Conservation (phyloP, 2,113 vertebrate species). For the Notothenia coriiceps region DNA sequence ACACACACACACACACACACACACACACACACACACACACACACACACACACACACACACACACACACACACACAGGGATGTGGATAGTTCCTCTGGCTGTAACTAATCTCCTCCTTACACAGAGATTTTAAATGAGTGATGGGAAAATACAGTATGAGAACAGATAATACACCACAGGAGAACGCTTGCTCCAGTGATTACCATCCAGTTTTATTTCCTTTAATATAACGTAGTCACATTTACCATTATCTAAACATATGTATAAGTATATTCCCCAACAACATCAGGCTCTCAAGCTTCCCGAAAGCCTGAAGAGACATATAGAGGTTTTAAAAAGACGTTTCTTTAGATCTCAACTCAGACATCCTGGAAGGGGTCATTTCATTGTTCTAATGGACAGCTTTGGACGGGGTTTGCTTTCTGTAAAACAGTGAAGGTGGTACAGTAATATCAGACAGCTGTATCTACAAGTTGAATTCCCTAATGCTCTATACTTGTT, state of each 20-base stretch:
- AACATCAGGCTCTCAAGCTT: constrained; percentile 2
- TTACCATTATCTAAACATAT: background rate
- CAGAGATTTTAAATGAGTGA: background rate
- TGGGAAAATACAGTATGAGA: background rate
- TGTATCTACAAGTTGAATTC: constrained; percentile 47
- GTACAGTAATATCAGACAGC: constrained; percentile 29
- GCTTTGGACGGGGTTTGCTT: constrained; percentile 20
- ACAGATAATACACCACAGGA: background rate
- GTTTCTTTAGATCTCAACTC: background rate
- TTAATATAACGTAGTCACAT: background rate
- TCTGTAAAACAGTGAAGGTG: constrained; percentile 18
- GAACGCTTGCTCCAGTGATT: background rate
- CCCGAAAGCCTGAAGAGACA: background rate
- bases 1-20: too few relatives aligned
- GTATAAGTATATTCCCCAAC: background rate
- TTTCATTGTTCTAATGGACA: constrained; percentile 60
- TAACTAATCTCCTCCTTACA: background rate
- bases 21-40: too few relatives aligned
- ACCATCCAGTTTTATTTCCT: background rate
- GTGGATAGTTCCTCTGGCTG: background rate
- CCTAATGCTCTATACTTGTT: constrained; percentile 39
- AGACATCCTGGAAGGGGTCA: constrained; percentile 22
- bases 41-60: too few relatives aligned
- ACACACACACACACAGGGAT: constrained; percentile 4
- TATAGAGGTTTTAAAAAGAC: background rate